Base-by-base conservation (phyloP, 2,113 vertebrate genomes). In the Calyptommatus sinebrachiatus region DNA sequence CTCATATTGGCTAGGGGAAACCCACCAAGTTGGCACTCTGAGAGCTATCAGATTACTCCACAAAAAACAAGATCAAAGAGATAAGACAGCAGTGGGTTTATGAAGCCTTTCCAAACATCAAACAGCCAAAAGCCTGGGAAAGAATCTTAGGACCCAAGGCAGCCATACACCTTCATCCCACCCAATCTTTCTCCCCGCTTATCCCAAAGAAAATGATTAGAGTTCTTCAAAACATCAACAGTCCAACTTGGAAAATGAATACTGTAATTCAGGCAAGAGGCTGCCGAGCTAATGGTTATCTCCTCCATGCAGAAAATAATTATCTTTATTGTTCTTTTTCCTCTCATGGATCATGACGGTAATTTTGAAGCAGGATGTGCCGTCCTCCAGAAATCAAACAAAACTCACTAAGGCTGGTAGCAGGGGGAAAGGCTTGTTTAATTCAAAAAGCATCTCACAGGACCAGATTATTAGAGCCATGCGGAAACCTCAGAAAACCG, bases 341-440 rank as follows among this genome's bases (percentile, higher is more conserved):
- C 26, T 12, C 5, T 7, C 22, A 48, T 2, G 70, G 61, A 18
- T 66, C 35, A 66, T 16, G 63, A 70, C 65, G 73, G 70, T 1
- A 76, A 81, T 89, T 90, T 62, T 63, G 74, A 70, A 84, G 83
- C 65, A 77, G 22, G 45, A 81, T 85, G 84, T 85, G 83, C 77
- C 82, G 5, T 7, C 73, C 3, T 46, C 4, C 5, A 46, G 31
- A 60, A 68, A 77, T 10, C 16, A 85, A 48, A 80, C 62, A 75
- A 61, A 77, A 80, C 3, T n/a, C n/a, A 5, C 12, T 63, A 53
- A 0, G 1, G 45, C 50, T 21, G 31, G 45, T 84, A 57, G 35
- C 53, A 82, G 77, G 68, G n/a, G 87, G 57, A 76, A 29, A 1
- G 1, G 5, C 21, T 31, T 41, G 2, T 48, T 35, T 0, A 73